Evolutionary conservation across 2,113 vertebrate genomes (phyloP).

Genomic region (Onychostoma macrolepis): DNA sequence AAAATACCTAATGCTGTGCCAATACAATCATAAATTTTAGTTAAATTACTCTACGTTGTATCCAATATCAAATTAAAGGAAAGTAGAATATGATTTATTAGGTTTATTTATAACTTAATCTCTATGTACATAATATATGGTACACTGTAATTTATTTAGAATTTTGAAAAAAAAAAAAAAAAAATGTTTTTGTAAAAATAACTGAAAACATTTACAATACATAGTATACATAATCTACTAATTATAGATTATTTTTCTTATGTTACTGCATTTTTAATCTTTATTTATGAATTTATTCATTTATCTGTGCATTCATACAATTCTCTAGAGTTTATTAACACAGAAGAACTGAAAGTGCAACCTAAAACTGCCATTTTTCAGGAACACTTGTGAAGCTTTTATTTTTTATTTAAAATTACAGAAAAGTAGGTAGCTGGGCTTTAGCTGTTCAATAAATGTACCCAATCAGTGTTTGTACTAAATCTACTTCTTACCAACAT

Average conservation of each 20-base stretch:
- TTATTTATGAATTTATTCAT: not conserved
- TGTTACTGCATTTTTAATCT: not conserved
- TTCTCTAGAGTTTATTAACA: not conserved
- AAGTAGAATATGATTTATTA: no score
- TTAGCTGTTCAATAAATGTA: not conserved
- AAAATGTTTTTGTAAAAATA: not conserved
- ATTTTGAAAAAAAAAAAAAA: no score
- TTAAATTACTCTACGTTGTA: no score
- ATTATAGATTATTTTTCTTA: not conserved
- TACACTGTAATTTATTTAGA: not conserved
- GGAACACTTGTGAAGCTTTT: not conserved
- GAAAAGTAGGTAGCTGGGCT: not conserved
- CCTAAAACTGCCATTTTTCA: not conserved
- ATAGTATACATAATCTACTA: no score
- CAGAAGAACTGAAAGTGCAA: not conserved
- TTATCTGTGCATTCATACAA: not conserved
- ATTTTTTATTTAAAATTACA: not conserved
- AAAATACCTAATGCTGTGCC: not conserved
- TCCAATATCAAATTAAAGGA: no score
- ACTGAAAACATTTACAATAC: not conserved
- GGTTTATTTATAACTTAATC: not conserved
- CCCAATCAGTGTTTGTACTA: not conserved
- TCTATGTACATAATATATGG: not conserved
- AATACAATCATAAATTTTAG: no score
- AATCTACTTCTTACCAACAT: slow-evolving; percentile 83